Evolutionary conservation across 2,113 vertebrate genomes (phyloP).

Genomic region (Pluvialis apricaria): DNA sequence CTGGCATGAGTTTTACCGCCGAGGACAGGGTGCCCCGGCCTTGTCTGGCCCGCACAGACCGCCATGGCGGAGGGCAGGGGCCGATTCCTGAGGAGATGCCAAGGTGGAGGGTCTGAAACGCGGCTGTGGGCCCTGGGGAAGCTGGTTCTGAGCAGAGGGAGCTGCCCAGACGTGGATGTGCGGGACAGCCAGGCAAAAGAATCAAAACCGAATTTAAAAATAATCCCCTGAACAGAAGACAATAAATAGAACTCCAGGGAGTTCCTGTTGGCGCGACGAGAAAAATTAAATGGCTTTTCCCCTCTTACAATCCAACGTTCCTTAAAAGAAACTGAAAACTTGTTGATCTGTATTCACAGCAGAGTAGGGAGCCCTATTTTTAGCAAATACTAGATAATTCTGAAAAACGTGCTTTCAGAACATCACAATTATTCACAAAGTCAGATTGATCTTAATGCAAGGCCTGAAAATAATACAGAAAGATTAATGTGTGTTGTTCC

Average conservation of each 20-base stretch:
- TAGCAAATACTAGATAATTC: not conserved
- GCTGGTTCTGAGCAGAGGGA: not conserved
- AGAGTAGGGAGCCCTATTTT: not conserved
- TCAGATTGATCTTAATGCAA: not conserved
- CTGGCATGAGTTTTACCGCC: rapidly evolving
- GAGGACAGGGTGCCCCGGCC: rapidly evolving
- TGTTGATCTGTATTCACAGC: not conserved
- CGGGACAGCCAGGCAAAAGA: not conserved
- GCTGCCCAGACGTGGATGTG: not conserved
- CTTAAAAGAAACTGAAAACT: not conserved
- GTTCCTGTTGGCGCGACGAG: not conserved
- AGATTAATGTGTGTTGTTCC: not conserved
- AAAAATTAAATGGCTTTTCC: not conserved
- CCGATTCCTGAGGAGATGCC: not conserved
- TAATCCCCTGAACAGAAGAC: not conserved
- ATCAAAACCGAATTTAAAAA: not conserved
- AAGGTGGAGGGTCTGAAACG: rapidly evolving
- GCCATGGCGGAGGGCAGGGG: not conserved
- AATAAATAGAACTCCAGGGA: not conserved
- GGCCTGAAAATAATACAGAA: not conserved
- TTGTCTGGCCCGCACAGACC: rapidly evolving
- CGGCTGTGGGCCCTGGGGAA: rapidly evolving
- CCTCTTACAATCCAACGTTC: rapidly evolving
- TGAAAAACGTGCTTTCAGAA: not conserved
- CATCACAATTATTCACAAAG: not conserved